Conservation (phyloP, 2,797 vertebrate species). For the Semaprochilodus insignis region DNA sequence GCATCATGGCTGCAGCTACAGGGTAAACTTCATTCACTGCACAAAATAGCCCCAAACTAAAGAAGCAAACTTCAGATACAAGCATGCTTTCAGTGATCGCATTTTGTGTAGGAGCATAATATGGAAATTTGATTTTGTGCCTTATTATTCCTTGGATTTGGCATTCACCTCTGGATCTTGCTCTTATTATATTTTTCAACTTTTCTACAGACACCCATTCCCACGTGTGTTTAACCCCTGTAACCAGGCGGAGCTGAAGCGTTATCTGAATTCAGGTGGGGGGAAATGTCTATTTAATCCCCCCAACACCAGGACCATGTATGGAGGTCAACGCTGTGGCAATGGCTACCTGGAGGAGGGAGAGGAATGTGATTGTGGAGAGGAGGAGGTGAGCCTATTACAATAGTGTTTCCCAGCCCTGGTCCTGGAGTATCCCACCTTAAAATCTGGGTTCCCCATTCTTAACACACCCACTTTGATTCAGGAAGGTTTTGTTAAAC, state of each 20-base stretch:
- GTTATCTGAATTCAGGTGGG: conserved; percentile 91
- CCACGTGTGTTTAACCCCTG: conserved; percentile 92
- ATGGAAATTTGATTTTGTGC: background rate
- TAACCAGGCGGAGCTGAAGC: conserved; percentile 88
- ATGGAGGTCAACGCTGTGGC: conserved; percentile 92
- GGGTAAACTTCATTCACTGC: conserved; percentile 80
- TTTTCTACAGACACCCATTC: conserved; percentile 86
- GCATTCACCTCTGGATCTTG: background rate
- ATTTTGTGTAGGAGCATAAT: background rate
- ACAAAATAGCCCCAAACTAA: background rate
- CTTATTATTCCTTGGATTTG: background rate
- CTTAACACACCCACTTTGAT: too few species aligned
- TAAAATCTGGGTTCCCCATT: too few species aligned
- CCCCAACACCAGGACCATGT: conserved; percentile 89
- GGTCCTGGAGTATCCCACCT: too few species aligned
- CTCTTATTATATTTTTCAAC: background rate
- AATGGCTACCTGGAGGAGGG: conserved; percentile 98
- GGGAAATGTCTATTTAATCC: conserved; percentile 97
- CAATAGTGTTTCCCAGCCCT: background rate
- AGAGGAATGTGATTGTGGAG: conserved; percentile 97
- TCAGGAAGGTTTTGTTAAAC: too few species aligned
- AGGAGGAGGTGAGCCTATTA: conserved; percentile 84
- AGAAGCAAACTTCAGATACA: too few species aligned
- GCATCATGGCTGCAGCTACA: conserved; percentile 97
- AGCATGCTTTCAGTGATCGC: too few species aligned